Evolutionary conservation across 2,113 vertebrate species (phyloP).

Genomic region (Megalops atlanticus): DNA sequence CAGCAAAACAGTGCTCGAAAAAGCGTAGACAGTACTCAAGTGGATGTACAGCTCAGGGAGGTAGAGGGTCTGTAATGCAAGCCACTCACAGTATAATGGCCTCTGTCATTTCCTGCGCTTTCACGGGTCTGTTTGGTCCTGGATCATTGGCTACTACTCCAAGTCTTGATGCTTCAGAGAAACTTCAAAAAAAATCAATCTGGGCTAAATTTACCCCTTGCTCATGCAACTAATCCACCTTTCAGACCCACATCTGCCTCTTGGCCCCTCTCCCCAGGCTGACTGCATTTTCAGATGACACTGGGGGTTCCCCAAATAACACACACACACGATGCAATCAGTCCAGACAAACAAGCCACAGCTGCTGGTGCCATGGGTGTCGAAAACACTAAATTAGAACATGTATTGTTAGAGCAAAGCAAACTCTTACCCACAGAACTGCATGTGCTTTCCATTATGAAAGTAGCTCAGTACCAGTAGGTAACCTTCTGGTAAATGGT

Average conservation of each 20-base stretch:
- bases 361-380: too few relatives aligned
- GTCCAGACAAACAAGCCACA: neutral
- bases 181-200: constrained; percentile 30
- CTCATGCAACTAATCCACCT: constrained; percentile 14
- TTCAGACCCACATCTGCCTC: constrained; percentile 3
- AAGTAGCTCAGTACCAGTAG: neutral
- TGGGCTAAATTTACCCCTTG: constrained; percentile 24
- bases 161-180: constrained; percentile 10
- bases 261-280: neutral
- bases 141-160: neutral
- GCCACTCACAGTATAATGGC: neutral
- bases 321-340: neutral
- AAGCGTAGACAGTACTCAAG: too few relatives aligned
- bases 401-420: too few relatives aligned
- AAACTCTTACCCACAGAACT: neutral
- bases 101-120: neutral
- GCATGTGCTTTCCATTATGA: neutral
- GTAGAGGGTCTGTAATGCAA: neutral
- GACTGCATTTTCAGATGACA: neutral
- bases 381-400: too few relatives aligned
- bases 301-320: neutral
- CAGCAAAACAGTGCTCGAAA: too few relatives aligned
- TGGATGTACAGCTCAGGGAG: neutral
- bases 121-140: neutral
- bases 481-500: neutral